A percentile compares a stretch with the other conserved stretches of the same genome.
phyloP scores from a whole-genome alignment of 2,797 vertebrate species.

The Sebastes goodei region DNA sequence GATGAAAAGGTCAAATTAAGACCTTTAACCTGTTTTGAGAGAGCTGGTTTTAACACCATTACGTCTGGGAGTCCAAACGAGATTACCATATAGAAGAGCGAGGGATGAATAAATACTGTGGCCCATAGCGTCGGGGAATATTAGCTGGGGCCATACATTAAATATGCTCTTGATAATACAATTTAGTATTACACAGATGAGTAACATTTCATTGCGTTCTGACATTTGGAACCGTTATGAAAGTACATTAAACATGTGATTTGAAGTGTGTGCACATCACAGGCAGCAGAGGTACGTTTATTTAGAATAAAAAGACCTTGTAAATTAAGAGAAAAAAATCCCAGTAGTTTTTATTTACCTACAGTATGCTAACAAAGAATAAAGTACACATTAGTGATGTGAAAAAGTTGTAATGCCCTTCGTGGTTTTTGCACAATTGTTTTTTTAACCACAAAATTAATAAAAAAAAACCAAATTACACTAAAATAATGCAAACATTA shows the following conservation, averaged over 20 bases:
- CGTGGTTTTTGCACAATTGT: background rate
- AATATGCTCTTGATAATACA: background rate
- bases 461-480: background rate
- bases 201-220: background rate
- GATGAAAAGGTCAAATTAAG: slow-evolving; percentile 22
- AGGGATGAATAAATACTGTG: background rate
- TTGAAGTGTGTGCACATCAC: background rate
- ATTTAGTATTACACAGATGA: background rate
- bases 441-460: background rate
- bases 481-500: background rate
- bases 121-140: background rate
- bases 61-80: background rate
- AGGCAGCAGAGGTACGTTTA: background rate
- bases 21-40: background rate
- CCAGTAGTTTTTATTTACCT: background rate
- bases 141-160: background rate
- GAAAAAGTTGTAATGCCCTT: background rate
- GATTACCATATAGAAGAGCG: background rate
- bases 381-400: background rate
- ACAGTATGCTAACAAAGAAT: background rate
- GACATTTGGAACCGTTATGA: background rate
- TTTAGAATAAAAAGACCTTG: background rate
- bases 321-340: background rate
- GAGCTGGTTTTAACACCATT: background rate
- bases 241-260: background rate